Base-by-base conservation (phyloP, 2,797 vertebrate genomes). In the Micrastur ruficollis region DNA sequence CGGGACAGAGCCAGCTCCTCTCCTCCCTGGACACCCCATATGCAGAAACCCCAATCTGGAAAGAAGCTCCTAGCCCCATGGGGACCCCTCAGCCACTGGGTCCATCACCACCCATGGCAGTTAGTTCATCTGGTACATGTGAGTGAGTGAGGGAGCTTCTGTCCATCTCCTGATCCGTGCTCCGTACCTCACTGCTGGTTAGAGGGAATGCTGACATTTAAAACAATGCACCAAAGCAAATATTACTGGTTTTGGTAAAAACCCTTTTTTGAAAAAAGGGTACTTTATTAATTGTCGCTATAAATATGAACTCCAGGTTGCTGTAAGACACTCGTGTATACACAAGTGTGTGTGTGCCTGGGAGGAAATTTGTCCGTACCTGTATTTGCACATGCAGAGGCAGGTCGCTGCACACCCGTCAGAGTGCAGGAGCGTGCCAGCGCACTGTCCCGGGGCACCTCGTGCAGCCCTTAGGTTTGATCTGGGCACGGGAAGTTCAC, bases 361-460 rank as follows among this genome's bases (percentile, higher is more conserved):
- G 36, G 17, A 61, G 32, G 27, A 71, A 14, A 12, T 8, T 55
- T n/a, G 23, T 32, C 29, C 2, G 1, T 1, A 12, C 25, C 12
- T 42, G 14, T 65, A 32, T 68, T 73, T 61, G 25, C 53, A 38
- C 4, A 5, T 11, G 17, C 25, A 19, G 49, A n/a, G n/a, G 46
- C 20, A 66, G 67, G 34, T 19, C 17, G 12, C 22, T 36, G 53
- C 21, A 5, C 11, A 5, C 26, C 70, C 4, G 3, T 6, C 6
- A 6, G 46, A 40, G 14, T 8, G 14, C 14, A 17, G 47, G 16
- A 25, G 4, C 1, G 8, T 11, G 59, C 0, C 4, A 56, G 46
- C 1, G 8, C 17, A 2, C 7, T 16, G 5, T 8, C 25, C n/a
- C 16, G 0, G 0, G 22, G 31, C 11, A 59, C 29, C 26, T 68